A percentile compares a stretch with the other conserved stretches of the same genome.
Evolutionary conservation across 1,140 invertebrate genomes (phyloP).

Genomic region (Leptonema lineaticorne): DNA sequence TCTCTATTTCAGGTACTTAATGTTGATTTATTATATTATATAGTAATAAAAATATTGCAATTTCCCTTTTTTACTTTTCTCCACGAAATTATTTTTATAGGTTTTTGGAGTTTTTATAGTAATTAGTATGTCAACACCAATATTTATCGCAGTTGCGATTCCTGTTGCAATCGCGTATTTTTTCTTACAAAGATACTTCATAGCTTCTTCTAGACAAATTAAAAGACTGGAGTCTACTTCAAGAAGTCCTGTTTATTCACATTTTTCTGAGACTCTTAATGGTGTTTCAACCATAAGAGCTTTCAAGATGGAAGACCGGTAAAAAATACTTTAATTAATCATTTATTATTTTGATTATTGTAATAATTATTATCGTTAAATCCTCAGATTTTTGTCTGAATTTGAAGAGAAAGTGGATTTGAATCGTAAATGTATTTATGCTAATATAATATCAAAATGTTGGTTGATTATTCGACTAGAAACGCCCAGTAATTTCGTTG

Average conservation of each 20-base stretch:
- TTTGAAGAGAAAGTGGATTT: constrained; percentile 82
- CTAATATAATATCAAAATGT: constrained; percentile 83
- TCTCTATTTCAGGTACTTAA: constrained; percentile 75
- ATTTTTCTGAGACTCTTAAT: constrained; percentile 92
- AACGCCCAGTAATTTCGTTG: constrained; percentile 89
- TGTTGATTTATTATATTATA: not conserved
- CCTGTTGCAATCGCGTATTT: constrained; percentile 84
- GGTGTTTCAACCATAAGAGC: constrained; percentile 77
- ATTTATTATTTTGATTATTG: constrained; percentile 11
- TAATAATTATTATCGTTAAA: not conserved
- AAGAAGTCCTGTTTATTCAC: constrained; percentile 97
- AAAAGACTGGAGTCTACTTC: constrained; percentile 95
- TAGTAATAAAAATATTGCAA: not conserved
- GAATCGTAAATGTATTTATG: constrained; percentile 87
- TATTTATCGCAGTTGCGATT: not conserved
- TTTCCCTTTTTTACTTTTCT: not conserved
- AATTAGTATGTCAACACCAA: constrained; percentile 1
- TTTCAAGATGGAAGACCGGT: constrained; percentile 69
- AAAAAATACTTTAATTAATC: too few relatives aligned
- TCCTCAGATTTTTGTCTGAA: constrained; percentile 71
- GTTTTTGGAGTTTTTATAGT: not conserved
- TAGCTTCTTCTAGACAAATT: constrained; percentile 89
- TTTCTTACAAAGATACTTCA: constrained; percentile 92
- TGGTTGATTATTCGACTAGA: constrained; percentile 91
- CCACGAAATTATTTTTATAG: constrained; percentile 53